Evolutionary conservation across 2,113 vertebrate genomes (phyloP).

Genomic region (Poicephalus gulielmi): DNA sequence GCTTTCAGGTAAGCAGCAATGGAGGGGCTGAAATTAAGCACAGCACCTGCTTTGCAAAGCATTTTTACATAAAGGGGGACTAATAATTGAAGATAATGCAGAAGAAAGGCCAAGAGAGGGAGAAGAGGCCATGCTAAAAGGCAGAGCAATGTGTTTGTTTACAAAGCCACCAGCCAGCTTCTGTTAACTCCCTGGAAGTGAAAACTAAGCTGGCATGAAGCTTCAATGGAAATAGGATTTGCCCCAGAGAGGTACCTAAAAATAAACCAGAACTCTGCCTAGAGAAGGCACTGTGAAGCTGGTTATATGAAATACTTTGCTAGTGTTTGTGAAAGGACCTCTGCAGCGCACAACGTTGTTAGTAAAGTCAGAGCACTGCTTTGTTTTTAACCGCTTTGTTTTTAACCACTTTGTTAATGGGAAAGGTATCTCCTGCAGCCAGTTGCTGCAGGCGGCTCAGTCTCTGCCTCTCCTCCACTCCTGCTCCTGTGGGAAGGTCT

Average conservation of each 20-base stretch:
- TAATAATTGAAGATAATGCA: neutral
- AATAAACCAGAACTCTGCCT: neutral
- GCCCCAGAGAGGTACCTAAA: constrained; percentile 50
- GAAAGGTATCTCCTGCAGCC: neutral
- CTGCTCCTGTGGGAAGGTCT: neutral
- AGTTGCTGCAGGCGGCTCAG: neutral
- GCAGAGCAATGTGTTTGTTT: neutral
- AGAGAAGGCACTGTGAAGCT: neutral
- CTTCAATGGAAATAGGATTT: constrained; percentile 23
- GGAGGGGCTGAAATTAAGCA: neutral
- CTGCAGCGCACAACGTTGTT: neutral
- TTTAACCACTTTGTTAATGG: neutral
- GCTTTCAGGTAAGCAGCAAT: neutral
- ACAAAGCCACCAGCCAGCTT: neutral
- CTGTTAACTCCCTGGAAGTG: neutral
- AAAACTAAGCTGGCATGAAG: neutral
- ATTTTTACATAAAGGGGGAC: neutral
- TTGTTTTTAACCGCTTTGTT: neutral
- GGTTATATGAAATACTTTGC: neutral
- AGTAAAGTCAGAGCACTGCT: neutral
- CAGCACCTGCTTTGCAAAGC: neutral
- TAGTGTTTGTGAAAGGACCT: neutral
- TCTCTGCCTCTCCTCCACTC: neutral
- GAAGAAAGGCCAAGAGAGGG: neutral
- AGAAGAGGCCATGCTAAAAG: neutral